Percentiles rank a stretch among this genome's conserved stretches.
Conservation (phyloP, 2,888 invertebrate species). For the Callyntrura sp. region DNA sequence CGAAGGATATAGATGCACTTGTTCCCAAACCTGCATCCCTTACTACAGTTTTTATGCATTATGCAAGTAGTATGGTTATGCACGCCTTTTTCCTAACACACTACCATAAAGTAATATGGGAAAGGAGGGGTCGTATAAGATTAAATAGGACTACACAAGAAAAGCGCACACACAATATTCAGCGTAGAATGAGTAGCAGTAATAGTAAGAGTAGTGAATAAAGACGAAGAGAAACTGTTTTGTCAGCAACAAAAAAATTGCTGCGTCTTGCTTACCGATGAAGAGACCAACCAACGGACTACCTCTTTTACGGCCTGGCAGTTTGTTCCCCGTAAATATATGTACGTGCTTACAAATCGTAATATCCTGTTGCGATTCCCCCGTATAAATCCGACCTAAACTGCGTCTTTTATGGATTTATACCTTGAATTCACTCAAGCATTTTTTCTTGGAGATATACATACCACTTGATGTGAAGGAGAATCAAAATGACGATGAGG, state of each 20-base stretch:
- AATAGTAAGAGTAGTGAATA: not conserved
- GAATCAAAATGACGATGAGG: slow-evolving; percentile 26
- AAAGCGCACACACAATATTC: not conserved
- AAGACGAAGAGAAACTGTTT: slow-evolving; percentile 30
- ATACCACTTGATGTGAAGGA: slow-evolving; percentile 53
- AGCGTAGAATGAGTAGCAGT: not conserved
- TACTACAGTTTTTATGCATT: slow-evolving; percentile 61
- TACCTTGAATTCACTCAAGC: slow-evolving; percentile 9
- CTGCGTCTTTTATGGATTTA: not conserved
- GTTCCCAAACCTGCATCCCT: slow-evolving; percentile 25
- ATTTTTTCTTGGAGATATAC: not conserved
- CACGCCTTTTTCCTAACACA: slow-evolving; percentile 25
- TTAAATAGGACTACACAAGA: not conserved
- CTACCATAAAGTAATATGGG: slow-evolving; percentile 35
- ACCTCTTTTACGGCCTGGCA: not conserved
- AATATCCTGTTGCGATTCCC: slow-evolving; percentile 27
- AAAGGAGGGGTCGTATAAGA: slow-evolving; percentile 37
- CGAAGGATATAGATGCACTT: slow-evolving; percentile 50
- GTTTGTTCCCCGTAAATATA: not conserved
- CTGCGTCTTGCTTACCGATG: slow-evolving; percentile 62
- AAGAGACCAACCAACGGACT: not conserved
- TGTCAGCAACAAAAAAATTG: slow-evolving; percentile 68
- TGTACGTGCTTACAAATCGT: not conserved
- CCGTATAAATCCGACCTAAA: slow-evolving; percentile 28
- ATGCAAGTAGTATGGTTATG: slow-evolving; percentile 49